Percentiles rank a stretch among this genome's conserved stretches.
Evolutionary conservation across 2,888 invertebrate genomes (phyloP).

Genomic region (Torymus auratus): DNA sequence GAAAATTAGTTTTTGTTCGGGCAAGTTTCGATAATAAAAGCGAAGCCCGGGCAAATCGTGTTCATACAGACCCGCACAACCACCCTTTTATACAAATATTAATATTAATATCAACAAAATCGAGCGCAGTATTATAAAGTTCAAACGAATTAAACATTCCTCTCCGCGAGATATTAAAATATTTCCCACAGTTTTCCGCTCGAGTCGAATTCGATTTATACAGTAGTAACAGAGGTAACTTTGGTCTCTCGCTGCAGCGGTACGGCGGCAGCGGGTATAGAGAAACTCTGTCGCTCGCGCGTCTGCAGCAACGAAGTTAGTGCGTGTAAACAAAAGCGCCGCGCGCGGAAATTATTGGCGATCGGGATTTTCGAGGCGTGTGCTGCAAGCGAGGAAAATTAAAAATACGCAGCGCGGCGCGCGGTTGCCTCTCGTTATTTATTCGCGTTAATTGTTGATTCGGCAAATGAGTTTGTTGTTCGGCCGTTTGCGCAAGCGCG

Average conservation of each 20-base stretch:
- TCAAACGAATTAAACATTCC: too few species aligned
- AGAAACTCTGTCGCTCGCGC: too few species aligned
- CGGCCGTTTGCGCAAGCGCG: too few species aligned
- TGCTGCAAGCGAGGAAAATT: neutral
- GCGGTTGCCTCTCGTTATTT: neutral
- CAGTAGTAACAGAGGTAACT: constrained; percentile 10
- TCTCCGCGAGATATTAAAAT: too few species aligned
- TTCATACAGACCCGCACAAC: too few species aligned
- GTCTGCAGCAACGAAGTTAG: constrained; percentile 13
- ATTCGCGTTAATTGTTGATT: neutral
- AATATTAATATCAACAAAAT: too few species aligned
- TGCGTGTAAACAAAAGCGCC: constrained; percentile 20
- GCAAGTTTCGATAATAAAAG: too few species aligned
- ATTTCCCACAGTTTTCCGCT: neutral
- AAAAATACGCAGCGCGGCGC: neutral
- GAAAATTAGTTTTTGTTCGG: too few species aligned
- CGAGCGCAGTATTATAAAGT: too few species aligned
- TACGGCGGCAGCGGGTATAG: too few species aligned
- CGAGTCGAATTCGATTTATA: constrained; percentile 27
- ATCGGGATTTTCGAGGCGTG: constrained; percentile 2
- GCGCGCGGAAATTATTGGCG: constrained; percentile 6
- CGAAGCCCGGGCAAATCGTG: too few species aligned
- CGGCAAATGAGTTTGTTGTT: neutral
- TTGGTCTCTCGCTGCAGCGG: neutral
- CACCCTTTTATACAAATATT: too few species aligned